Conservation (phyloP, 1,140 invertebrate genomes). For the Argopecten irradians region DNA sequence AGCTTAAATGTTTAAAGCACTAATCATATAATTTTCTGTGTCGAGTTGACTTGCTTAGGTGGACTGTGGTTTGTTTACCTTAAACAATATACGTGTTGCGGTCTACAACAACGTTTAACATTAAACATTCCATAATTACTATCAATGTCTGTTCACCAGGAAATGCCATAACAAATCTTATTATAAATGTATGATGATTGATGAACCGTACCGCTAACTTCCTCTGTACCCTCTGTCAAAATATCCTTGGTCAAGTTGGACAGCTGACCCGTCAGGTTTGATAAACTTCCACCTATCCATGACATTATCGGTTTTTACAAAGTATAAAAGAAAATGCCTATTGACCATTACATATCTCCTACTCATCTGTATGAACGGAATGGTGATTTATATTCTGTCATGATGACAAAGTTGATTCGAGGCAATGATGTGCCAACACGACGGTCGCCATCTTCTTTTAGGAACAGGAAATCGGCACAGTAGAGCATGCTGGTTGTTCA, state of each 20-base stretch:
- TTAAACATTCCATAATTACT: too few species aligned
- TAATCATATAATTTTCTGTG: too few species aligned
- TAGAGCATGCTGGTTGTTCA: conserved; percentile 15
- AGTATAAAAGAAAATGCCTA: not conserved
- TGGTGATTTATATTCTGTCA: not conserved
- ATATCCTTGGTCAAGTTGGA: conserved; percentile 76
- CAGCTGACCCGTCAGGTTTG: conserved; percentile 74
- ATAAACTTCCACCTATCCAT: conserved; percentile 74
- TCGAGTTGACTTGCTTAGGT: not conserved
- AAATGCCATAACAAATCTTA: too few species aligned
- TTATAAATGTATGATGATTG: too few species aligned
- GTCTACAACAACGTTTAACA: too few species aligned
- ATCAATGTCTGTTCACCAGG: too few species aligned
- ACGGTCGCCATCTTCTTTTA: conserved; percentile 67
- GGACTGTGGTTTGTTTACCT: not conserved
- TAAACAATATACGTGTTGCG: not conserved
- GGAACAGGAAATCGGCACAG: conserved; percentile 29
- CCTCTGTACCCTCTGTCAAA: conserved; percentile 75
- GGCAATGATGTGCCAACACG: conserved; percentile 65
- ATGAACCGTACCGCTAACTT: conserved; percentile 73
- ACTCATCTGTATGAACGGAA: not conserved
- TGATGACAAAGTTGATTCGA: conserved; percentile 16
- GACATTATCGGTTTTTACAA: conserved; percentile 60
- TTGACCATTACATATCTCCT: conserved; percentile 24
- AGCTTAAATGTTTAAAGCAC: too few species aligned